phyloP scores from a whole-genome alignment of 2,113 vertebrate genomes.

The Callaeas wilsoni region DNA sequence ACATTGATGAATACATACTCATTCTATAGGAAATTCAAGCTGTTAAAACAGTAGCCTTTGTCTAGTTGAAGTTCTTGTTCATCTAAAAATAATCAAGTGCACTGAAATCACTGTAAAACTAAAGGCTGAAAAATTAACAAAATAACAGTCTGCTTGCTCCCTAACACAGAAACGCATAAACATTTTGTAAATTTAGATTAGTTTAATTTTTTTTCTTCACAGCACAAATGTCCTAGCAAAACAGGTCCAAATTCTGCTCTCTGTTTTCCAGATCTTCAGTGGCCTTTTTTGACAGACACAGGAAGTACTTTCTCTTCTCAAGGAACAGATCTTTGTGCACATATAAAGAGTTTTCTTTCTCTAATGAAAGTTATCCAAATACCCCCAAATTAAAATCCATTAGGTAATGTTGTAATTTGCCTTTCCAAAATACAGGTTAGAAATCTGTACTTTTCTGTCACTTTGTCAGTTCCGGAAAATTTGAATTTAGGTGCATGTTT shows the following conservation, averaged over 20 bases:
- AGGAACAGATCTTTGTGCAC: background rate
- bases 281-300: background rate
- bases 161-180: background rate
- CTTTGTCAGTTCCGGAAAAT: background rate
- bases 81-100: background rate
- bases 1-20: background rate
- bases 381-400: background rate
- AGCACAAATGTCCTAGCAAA: background rate
- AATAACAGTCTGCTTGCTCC: rapidly evolving
- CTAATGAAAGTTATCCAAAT: background rate
- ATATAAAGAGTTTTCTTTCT: background rate
- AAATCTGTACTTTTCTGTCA: background rate
- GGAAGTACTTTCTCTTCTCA: background rate
- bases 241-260: background rate
- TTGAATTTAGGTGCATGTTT: rapidly evolving
- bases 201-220: background rate
- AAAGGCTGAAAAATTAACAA: background rate
- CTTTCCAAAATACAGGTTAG: background rate
- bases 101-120: background rate
- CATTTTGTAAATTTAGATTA: background rate
- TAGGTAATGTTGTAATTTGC: background rate
- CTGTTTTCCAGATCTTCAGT: background rate
- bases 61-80: background rate
- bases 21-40: background rate
- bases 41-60: background rate